Percentiles rank a stretch among this genome's conserved stretches.
Conservation (phyloP, 1,140 invertebrate species). For the Drosophila sp. region DNA sequence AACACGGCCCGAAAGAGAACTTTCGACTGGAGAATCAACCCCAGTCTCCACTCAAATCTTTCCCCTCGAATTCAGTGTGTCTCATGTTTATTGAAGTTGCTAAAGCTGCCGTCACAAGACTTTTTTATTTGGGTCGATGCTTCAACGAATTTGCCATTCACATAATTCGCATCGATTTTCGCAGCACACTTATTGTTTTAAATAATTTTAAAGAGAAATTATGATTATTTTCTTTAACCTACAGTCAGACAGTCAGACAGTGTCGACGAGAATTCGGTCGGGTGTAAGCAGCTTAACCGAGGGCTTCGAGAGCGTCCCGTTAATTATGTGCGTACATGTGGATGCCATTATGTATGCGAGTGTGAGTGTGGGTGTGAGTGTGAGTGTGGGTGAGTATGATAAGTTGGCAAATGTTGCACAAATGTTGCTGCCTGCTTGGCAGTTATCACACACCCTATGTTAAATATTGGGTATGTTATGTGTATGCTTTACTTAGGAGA, state of each 20-base stretch:
- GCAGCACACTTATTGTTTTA: too few relatives aligned
- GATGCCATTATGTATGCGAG: background rate
- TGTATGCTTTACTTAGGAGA: too few relatives aligned
- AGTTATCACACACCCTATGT: slow-evolving; percentile 1
- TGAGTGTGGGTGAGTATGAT: slow-evolving; percentile 41
- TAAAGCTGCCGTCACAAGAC: too few relatives aligned
- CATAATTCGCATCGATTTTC: too few relatives aligned
- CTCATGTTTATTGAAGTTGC: background rate
- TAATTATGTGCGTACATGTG: slow-evolving; percentile 63
- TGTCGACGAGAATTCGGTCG: too few relatives aligned
- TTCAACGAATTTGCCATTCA: too few relatives aligned
- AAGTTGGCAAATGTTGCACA: slow-evolving; percentile 44
- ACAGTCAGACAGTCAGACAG: too few relatives aligned
- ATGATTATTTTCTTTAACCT: too few relatives aligned
- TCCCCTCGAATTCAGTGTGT: background rate
- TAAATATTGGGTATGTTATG: background rate
- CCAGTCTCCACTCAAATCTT: background rate
- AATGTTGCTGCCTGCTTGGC: slow-evolving; percentile 32
- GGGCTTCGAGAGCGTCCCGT: slow-evolving; percentile 14
- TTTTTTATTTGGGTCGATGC: too few relatives aligned
- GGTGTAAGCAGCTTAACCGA: too few relatives aligned
- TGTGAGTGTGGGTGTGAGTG: slow-evolving; percentile 4
- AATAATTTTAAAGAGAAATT: too few relatives aligned
- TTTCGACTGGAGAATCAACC: slow-evolving; percentile 15
- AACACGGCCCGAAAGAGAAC: slow-evolving; percentile 43